Percentiles rank a stretch among this genome's conserved stretches.
Conservation (phyloP, 2,113 vertebrate genomes). For the Lethenteron camtschaticum region DNA sequence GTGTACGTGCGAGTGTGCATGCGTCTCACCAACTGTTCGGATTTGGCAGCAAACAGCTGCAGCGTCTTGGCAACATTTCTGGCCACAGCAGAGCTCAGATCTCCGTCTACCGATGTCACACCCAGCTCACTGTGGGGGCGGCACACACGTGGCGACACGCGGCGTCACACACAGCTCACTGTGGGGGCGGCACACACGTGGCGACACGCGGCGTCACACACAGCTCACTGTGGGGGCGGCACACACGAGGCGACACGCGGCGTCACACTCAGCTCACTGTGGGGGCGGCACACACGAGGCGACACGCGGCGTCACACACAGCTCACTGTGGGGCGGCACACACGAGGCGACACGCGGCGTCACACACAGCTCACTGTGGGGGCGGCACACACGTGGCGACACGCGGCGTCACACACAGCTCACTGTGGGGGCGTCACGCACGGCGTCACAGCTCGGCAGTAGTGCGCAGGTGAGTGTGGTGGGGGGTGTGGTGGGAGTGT, state of each 20-base stretch:
- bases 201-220: slow-evolving; percentile 39
- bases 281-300: slow-evolving; percentile 9
- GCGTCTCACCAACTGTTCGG: slow-evolving; percentile 70
- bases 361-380: too few relatives aligned
- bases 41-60: slow-evolving; percentile 76
- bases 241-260: slow-evolving; percentile 10
- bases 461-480: too few relatives aligned
- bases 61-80: slow-evolving; percentile 85
- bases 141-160: too few relatives aligned
- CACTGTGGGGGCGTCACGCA: too few relatives aligned
- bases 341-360: too few relatives aligned
- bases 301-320: too few relatives aligned
- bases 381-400: too few relatives aligned
- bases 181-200: slow-evolving; percentile 10
- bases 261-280: slow-evolving; percentile 79
- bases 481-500: too few relatives aligned
- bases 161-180: slow-evolving; percentile 85
- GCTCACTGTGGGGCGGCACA: too few relatives aligned
- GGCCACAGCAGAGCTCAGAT: slow-evolving; percentile 55
- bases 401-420: too few relatives aligned
- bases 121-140: slow-evolving; percentile 53
- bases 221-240: slow-evolving; percentile 41
- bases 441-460: too few relatives aligned
- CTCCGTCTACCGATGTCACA: slow-evolving; percentile 61
- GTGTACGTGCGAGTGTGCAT: too few relatives aligned